Evolutionary conservation across 92 coral and sea anemone species (phyloP).

Genomic region (Meandrina meandrites): DNA sequence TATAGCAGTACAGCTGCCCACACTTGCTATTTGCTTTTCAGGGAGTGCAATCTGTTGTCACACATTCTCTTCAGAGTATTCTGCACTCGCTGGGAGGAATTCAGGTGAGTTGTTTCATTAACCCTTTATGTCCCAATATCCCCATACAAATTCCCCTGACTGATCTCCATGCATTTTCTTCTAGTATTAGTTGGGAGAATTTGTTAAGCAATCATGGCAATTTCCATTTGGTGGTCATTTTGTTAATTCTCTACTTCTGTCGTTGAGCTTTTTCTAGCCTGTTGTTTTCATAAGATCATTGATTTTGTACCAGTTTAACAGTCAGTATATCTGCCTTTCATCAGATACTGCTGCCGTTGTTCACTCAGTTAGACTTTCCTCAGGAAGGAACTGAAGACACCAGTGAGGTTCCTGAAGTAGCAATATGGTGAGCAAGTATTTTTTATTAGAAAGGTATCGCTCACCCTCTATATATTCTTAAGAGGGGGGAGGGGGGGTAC

Average conservation of each 20-base stretch:
- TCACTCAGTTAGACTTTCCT: slow-evolving; percentile 87
- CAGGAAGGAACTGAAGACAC: slow-evolving; percentile 72
- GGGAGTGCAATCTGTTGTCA: slow-evolving; percentile 98
- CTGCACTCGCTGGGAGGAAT: slow-evolving; percentile 97
- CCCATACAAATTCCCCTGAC: too few relatives aligned
- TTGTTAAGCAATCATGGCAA: too few relatives aligned
- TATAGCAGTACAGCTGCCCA: too few relatives aligned
- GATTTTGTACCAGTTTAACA: background rate
- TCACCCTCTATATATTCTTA: too few relatives aligned
- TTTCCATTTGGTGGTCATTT: too few relatives aligned
- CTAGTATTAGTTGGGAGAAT: too few relatives aligned
- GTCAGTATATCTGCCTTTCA: background rate
- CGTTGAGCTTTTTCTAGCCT: too few relatives aligned
- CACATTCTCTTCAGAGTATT: slow-evolving; percentile 93
- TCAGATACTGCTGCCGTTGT: slow-evolving; percentile 95
- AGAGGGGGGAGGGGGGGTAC: too few relatives aligned
- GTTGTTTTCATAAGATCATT: background rate
- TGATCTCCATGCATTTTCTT: too few relatives aligned
- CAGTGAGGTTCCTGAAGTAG: slow-evolving; percentile 66
- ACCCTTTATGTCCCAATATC: too few relatives aligned
- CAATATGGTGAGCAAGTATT: slow-evolving; percentile 79
- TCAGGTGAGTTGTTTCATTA: slow-evolving; percentile 57
- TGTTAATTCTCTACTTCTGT: too few relatives aligned
- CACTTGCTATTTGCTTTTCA: slow-evolving; percentile 40
- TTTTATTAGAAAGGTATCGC: too few relatives aligned